Percentiles rank a stretch among this genome's conserved stretches.
Evolutionary conservation across 2,113 vertebrate genomes (phyloP).

Genomic region (Ochotona curzoniae): DNA sequence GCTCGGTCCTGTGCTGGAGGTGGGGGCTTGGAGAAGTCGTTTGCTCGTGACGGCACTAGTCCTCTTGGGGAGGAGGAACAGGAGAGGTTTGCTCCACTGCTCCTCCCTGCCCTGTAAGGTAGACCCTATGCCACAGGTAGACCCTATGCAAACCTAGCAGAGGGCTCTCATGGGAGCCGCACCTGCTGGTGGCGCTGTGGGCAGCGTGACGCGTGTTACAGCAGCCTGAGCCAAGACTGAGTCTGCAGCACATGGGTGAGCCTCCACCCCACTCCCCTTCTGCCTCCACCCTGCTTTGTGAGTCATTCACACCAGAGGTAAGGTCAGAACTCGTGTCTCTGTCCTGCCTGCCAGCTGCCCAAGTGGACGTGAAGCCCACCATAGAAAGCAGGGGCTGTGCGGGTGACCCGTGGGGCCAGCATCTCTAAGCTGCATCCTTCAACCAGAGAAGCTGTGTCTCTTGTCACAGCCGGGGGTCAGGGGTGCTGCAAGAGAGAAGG

Average conservation of each 20-base stretch:
- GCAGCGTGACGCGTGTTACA: not conserved
- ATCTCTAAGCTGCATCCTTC: not conserved
- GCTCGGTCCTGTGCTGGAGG: no score
- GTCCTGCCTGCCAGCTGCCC: not conserved
- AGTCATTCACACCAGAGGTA: fast-evolving
- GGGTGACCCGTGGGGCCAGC: not conserved
- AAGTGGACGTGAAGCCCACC: not conserved
- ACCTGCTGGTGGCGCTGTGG: fast-evolving
- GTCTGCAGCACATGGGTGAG: fast-evolving
- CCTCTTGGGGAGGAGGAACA: not conserved
- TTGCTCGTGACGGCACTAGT: not conserved
- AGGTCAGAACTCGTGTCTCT: fast-evolving
- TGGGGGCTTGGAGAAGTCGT: not conserved
- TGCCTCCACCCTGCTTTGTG: not conserved
- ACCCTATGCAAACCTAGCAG: not conserved
- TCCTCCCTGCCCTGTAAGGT: not conserved
- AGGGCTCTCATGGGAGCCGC: not conserved
- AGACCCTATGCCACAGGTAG: no score
- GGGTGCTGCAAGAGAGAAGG: fast-evolving
- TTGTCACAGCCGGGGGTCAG: not conserved
- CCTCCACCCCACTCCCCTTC: not conserved
- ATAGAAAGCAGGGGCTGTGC: no score
- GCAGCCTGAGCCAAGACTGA: no score
- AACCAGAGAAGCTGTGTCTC: not conserved
- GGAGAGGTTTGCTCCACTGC: fast-evolving